phyloP scores from a whole-genome alignment of 2,113 vertebrate species.

The Alligator sinensis region DNA sequence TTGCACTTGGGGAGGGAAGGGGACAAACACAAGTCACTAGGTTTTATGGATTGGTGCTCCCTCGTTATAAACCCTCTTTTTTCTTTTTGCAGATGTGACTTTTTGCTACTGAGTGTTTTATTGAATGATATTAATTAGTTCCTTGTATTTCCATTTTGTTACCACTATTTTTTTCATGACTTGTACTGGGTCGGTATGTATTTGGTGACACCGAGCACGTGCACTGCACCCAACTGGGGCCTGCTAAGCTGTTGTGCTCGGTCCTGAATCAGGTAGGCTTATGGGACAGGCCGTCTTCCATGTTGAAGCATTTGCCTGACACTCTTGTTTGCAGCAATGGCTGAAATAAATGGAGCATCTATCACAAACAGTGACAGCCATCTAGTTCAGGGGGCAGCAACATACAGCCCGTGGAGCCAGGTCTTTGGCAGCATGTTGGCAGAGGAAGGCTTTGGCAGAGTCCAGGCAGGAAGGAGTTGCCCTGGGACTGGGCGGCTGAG shows the following conservation, averaged over 20 bases:
- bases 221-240: background rate
- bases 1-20: background rate
- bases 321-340: background rate
- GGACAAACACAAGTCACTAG: background rate
- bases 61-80: background rate
- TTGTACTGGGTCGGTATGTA: background rate
- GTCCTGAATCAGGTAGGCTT: background rate
- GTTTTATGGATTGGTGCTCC: background rate
- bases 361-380: background rate
- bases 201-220: background rate
- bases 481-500: no score
- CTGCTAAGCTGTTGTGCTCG: background rate
- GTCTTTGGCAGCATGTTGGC: no score
- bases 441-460: no score
- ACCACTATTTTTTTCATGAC: background rate
- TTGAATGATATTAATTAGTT: background rate
- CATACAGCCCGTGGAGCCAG: no score
- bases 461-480: no score
- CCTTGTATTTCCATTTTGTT: background rate
- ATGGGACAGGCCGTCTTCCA: background rate
- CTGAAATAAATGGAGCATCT: background rate
- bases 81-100: background rate
- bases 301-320: background rate
- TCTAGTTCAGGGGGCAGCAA: background rate
- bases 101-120: background rate